Conservation (phyloP, 2,113 vertebrate species). For the Chloebia gouldiae region DNA sequence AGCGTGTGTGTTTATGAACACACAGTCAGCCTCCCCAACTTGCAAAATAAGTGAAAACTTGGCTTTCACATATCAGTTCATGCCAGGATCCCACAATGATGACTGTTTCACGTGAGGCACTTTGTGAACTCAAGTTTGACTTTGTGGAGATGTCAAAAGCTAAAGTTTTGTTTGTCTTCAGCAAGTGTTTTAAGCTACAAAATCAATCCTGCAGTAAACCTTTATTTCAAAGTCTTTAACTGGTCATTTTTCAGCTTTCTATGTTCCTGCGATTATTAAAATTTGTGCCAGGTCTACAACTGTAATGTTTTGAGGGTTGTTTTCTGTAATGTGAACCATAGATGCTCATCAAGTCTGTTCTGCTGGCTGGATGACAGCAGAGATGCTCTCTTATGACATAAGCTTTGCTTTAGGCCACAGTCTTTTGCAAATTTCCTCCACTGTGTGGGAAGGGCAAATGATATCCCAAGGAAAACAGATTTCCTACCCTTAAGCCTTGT, state of each 20-base stretch:
- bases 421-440: not conserved
- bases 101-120: not conserved
- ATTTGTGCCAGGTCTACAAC: not conserved
- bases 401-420: not conserved
- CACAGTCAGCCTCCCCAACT: not conserved
- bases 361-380: not conserved
- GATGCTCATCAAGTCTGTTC: not conserved
- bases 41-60: not conserved
- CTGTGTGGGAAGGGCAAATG: not conserved
- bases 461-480: not conserved
- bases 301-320: not conserved
- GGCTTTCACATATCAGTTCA: not conserved
- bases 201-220: not conserved
- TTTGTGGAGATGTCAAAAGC: not conserved
- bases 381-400: not conserved
- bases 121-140: not conserved
- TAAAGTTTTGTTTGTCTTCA: not conserved
- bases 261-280: not conserved
- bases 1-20: not conserved
- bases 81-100: not conserved
- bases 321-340: not conserved
- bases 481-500: not conserved
- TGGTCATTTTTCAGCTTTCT: not conserved
- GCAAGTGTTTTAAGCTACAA: not conserved
- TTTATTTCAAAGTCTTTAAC: not conserved